Evolutionary conservation across 2,888 invertebrate genomes (phyloP).

Genomic region (Liopterus haemorrhoidalis): DNA sequence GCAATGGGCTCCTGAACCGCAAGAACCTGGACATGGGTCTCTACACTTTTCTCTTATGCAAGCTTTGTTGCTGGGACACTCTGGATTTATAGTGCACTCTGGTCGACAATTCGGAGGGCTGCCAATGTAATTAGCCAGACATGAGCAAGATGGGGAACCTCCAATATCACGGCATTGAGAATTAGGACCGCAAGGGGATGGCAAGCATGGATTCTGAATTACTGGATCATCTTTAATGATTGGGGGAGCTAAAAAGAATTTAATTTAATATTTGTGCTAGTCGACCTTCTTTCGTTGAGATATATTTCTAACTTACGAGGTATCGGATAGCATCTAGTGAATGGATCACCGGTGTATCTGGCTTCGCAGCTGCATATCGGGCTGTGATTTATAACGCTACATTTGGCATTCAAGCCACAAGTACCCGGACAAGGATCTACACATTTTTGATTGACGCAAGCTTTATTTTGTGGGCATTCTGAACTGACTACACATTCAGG

Average conservation of each 20-base stretch:
- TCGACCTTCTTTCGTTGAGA: too few species aligned
- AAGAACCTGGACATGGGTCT: slow-evolving; percentile 70
- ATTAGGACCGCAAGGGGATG: slow-evolving; percentile 67
- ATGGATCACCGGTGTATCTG: slow-evolving; percentile 58
- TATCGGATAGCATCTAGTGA: slow-evolving; percentile 57
- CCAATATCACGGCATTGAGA: slow-evolving; percentile 55
- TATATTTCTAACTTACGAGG: slow-evolving; percentile 40
- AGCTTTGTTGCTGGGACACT: slow-evolving; percentile 63
- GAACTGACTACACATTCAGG: slow-evolving; percentile 56
- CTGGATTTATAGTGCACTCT: slow-evolving; percentile 67
- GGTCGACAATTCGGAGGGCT: slow-evolving; percentile 70
- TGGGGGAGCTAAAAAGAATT: slow-evolving; percentile 29
- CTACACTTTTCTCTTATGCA: slow-evolving; percentile 67
- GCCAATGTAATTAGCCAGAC: slow-evolving; percentile 62
- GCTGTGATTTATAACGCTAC: slow-evolving; percentile 55
- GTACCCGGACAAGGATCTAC: slow-evolving; percentile 55
- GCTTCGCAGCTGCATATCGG: slow-evolving; percentile 53
- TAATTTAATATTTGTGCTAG: slow-evolving; percentile 7
- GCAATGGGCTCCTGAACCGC: slow-evolving; percentile 66
- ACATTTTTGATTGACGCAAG: slow-evolving; percentile 57
- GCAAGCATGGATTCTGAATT: slow-evolving; percentile 58
- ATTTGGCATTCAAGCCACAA: slow-evolving; percentile 52
- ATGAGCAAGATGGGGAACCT: slow-evolving; percentile 55
- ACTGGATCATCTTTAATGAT: slow-evolving; percentile 34
- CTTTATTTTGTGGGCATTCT: slow-evolving; percentile 51